Evolutionary conservation across 2,113 vertebrate species (phyloP).

Genomic region (Fulmarus glacialis): DNA sequence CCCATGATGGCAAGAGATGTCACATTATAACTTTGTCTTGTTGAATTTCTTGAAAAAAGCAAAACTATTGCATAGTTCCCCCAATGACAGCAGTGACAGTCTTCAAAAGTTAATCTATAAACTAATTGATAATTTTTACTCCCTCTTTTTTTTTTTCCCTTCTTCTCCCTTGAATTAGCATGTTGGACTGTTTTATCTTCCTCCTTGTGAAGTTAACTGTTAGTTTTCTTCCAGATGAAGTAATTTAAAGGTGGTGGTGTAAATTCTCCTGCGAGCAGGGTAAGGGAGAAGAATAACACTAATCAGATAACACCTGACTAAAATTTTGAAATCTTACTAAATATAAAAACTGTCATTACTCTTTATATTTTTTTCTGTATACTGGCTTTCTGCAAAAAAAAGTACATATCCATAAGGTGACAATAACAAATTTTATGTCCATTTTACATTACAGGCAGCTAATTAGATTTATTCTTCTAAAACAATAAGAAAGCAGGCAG

Average conservation of each 20-base stretch:
- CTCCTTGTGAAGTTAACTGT: neutral
- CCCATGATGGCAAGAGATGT: neutral
- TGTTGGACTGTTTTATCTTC: neutral
- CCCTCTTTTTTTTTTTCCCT: rapidly evolving
- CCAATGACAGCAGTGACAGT: neutral
- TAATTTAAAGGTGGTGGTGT: neutral
- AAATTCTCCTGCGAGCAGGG: neutral
- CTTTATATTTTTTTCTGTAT: neutral
- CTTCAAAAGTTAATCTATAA: neutral
- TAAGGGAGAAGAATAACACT: neutral
- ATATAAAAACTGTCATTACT: neutral
- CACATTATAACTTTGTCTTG: neutral
- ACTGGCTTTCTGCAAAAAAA: neutral
- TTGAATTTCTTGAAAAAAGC: neutral
- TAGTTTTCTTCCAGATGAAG: neutral
- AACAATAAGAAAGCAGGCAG: neutral
- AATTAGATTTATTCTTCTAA: conserved; percentile 18
- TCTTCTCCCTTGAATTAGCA: neutral
- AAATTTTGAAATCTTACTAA: neutral
- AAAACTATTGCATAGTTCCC: neutral
- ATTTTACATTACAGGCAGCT: neutral
- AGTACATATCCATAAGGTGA: neutral
- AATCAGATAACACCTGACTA: neutral
- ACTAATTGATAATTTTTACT: neutral
- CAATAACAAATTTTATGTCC: neutral